phyloP scores from a whole-genome alignment of 53 echinoderm and acorn worm genomes.

The Holothuria leucospilota region DNA sequence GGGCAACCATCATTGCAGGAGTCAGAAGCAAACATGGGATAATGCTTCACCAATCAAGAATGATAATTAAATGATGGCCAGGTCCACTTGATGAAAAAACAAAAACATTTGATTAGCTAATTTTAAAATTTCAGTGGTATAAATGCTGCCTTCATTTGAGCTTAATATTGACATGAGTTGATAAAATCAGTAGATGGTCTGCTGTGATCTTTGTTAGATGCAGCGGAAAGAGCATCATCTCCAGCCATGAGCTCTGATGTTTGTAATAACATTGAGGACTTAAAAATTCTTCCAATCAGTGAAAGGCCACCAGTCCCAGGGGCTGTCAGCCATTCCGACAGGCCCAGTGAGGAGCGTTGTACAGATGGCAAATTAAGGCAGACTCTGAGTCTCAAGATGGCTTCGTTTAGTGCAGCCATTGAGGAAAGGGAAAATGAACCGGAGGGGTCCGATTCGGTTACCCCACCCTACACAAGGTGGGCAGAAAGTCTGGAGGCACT shows the following conservation, averaged over 20 bases:
- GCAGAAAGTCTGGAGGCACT: slow-evolving; percentile 89
- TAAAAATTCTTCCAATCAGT: slow-evolving; percentile 40
- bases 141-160: too few species aligned
- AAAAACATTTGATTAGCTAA: too few species aligned
- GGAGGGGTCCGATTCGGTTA: slow-evolving; percentile 90
- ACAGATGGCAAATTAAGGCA: slow-evolving; percentile 59
- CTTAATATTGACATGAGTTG: too few species aligned
- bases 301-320: slow-evolving; percentile 50
- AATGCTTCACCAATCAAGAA: too few species aligned
- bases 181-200: slow-evolving; percentile 1
- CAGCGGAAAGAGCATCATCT: slow-evolving; percentile 3
- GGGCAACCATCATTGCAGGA: too few species aligned
- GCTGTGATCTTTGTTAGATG: slow-evolving; percentile 34
- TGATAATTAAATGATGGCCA: too few species aligned
- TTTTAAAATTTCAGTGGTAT: too few species aligned
- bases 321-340: slow-evolving; percentile 30
- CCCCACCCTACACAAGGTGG: slow-evolving; percentile 97
- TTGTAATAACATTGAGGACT: slow-evolving; percentile 12
- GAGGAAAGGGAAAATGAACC: slow-evolving; percentile 77
- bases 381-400: slow-evolving; percentile 48
- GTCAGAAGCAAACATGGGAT: too few species aligned
- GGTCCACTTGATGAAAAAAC: too few species aligned
- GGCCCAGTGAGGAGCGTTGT: slow-evolving; percentile 46
- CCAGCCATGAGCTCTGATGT: slow-evolving; percentile 49
- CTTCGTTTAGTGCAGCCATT: slow-evolving; percentile 20